These are phyloP conservation scores for Hydrotaea cyrtoneurina DNA, from an alignment of 2,888 invertebrate genomes.

Conservation along the genomic window DNA sequence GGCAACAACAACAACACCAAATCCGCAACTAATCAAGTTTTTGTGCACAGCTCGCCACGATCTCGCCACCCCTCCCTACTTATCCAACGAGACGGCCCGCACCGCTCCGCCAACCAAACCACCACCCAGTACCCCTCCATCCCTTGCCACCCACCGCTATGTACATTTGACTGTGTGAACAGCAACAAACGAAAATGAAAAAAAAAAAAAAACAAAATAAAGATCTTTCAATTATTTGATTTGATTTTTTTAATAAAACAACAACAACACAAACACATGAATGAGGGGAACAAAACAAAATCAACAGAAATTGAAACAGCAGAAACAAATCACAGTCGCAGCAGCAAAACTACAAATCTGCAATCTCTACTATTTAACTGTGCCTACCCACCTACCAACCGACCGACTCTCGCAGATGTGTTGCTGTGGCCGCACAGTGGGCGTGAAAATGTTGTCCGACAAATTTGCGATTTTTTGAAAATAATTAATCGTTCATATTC, in stretches of 20 bases:
- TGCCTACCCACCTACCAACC: background rate
- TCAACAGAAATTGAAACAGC: conserved; percentile 5
- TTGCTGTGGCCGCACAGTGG: background rate
- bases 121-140: no score
- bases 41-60: background rate
- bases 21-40: conserved; percentile 22
- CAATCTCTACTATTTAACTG: conserved; percentile 3
- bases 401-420: background rate
- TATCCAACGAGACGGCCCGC: background rate
- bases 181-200: background rate
- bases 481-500: background rate
- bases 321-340: background rate
- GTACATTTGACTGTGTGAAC: background rate
- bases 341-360: conserved; percentile 57
- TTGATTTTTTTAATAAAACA: conserved; percentile 21
- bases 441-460: background rate
- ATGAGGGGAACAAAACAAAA: background rate
- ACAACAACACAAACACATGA: background rate
- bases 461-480: background rate
- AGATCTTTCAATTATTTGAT: conserved; percentile 34
- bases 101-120: background rate
- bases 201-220: background rate
- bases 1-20: conserved; percentile 5
- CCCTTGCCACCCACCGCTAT: no score
- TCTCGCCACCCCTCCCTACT: background rate